Evolutionary conservation across 1,140 invertebrate genomes (phyloP).

Genomic region (Hermetia illucens): DNA sequence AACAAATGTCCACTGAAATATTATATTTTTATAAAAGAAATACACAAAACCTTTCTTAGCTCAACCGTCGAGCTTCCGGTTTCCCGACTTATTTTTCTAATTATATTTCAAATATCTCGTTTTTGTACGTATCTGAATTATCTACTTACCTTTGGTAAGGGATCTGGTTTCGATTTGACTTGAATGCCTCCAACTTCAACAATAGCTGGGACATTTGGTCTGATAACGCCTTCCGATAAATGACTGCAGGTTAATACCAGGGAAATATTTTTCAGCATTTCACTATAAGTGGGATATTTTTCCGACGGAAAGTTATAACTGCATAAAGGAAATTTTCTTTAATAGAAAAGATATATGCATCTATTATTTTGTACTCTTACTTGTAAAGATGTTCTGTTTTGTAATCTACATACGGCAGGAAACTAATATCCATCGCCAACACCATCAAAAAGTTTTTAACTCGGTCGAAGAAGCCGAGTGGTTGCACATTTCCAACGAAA

Average conservation of each 20-base stretch:
- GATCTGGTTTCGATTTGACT: not conserved
- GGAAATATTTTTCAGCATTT: not conserved
- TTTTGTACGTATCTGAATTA: too few species aligned
- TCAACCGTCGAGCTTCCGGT: too few species aligned
- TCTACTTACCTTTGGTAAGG: too few species aligned
- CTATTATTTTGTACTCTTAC: too few species aligned
- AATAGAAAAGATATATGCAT: too few species aligned
- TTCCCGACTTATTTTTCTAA: too few species aligned
- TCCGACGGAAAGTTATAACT: too few species aligned
- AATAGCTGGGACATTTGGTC: not conserved
- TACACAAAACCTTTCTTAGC: too few species aligned
- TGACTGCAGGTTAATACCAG: not conserved
- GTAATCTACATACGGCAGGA: not conserved
- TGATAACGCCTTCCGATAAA: not conserved
- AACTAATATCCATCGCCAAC: not conserved
- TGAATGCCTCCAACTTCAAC: not conserved
- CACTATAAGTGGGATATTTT: not conserved
- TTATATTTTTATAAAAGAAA: too few species aligned
- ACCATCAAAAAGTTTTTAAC: not conserved
- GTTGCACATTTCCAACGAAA: not conserved
- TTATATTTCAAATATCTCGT: too few species aligned
- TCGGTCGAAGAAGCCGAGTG: not conserved
- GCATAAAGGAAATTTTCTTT: too few species aligned
- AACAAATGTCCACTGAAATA: too few species aligned
- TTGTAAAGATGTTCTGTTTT: not conserved